Evolutionary conservation across 2,797 vertebrate species (phyloP), one percentile per base, ranked within the genome.

Genomic region (Manis javanica): DNA sequence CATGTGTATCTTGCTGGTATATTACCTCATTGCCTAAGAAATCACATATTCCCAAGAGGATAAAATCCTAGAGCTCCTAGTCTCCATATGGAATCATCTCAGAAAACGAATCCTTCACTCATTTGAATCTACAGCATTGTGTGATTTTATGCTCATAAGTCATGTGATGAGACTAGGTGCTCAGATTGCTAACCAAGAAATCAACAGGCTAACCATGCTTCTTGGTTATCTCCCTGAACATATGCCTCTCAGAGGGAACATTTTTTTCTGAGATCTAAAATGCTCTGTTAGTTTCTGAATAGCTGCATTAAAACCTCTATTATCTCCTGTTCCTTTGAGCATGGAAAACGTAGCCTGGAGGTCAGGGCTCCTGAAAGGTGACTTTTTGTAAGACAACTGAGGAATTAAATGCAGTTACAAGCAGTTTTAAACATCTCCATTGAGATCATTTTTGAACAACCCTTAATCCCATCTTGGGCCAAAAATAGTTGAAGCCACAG

Each of bases 221-320:
- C 90, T 90, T 39, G 75, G n/a, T 19, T 97, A 85, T 95, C 91
- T 96, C 82, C 69, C 66, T 91, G 42, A 95, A 94, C 91, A 95
- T 49, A 85, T 87, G 42, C 96, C 93, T 98, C 84, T 96, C 95
- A 91, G 23, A 84, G 39, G 57, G 90, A 94, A 24, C 74, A 29
- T 21, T 91, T 96, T 46, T 94, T 96, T 77, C 66, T 68, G 13
- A 94, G 37, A 8, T 94, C 78, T 95, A 87, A 98, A 98, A 97
- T 98, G 94, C 66, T 97, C 75, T 88, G 24, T 97, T 97, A 97
- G 66, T 71, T 98, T 97, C 55, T 92, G 57, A 97, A 91, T 4
- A 31, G 57, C 96, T 94, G 0, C 4, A 93, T 97, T 85, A 96
- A 97, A 97, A 97, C 86, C 7, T 63, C 21, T 98, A 63, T 97